Percentiles rank a stretch among this genome's conserved stretches.
Evolutionary conservation across 1,140 invertebrate genomes (phyloP).

Genomic region (Tetraneura akinire): DNA sequence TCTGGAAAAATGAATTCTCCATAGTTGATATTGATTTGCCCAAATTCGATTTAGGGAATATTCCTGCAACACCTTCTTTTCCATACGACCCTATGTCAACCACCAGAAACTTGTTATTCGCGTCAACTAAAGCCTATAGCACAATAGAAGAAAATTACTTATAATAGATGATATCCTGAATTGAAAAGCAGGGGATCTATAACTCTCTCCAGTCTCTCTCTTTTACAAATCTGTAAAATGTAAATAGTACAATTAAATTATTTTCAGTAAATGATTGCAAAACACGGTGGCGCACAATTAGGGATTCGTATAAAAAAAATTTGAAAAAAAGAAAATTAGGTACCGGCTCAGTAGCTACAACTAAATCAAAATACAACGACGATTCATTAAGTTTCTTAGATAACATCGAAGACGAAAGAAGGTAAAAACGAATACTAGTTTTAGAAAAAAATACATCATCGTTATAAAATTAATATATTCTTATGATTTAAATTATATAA

Average conservation of each 20-base stretch:
- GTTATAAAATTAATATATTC: neutral
- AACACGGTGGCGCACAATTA: neutral
- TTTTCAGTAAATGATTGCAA: slow-evolving; percentile 19
- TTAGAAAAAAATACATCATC: too few species aligned
- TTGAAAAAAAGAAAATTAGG: slow-evolving; percentile 9
- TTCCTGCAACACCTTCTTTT: slow-evolving; percentile 56
- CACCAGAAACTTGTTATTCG: slow-evolving; percentile 52
- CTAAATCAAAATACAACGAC: slow-evolving; percentile 16
- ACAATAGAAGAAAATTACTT: slow-evolving; percentile 61
- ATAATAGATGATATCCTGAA: slow-evolving; percentile 59
- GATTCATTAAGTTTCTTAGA: slow-evolving; percentile 13
- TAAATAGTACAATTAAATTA: slow-evolving; percentile 58
- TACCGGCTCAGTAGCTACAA: neutral
- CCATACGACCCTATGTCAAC: slow-evolving; percentile 53
- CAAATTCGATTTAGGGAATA: slow-evolving; percentile 19
- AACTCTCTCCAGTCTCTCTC: slow-evolving; percentile 50
- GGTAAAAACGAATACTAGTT: neutral
- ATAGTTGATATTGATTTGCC: neutral
- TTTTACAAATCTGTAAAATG: slow-evolving; percentile 52
- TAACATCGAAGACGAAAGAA: neutral
- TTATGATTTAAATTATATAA: slow-evolving; percentile 7
- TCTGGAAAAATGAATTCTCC: slow-evolving; percentile 40
- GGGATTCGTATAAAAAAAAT: slow-evolving; percentile 19
- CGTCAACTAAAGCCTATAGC: slow-evolving; percentile 53
- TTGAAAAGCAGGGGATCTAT: slow-evolving; percentile 40